Base-by-base conservation (phyloP, 2,113 vertebrate species). In the Chamaea fasciata region DNA sequence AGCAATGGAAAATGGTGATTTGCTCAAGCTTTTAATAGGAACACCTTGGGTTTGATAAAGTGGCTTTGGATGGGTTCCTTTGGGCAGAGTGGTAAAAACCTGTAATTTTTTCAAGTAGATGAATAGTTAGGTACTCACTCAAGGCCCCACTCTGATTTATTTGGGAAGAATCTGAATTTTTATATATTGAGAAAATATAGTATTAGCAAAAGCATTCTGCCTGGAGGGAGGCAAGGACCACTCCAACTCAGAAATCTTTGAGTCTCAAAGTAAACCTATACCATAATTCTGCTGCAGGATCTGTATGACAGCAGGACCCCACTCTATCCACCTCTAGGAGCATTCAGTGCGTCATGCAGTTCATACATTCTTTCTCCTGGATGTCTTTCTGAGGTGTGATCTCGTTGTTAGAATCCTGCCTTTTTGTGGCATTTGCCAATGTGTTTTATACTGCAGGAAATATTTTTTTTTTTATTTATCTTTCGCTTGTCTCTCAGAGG, bases 61-160 rank as follows among this genome's bases (percentile, higher is more conserved):
- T 44, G 60, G 10, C 68, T 92, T 93, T 95, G 71, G 79, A 93
- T 74, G 49, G 24, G 56, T 44, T 95, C 76, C 86, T 94, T 63
- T 41, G 37, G 62, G 62, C 31, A 87, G 28, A 64, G 49, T 41
- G 14, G n/a, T 37, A 73, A 92, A 95, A 90, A 67, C 47, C 3
- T 22, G 24, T 28, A 80, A 80, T 70, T 53, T 31, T 92, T 77
- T 77, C 1, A 8, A 30, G 22, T 21, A 90, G 31, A 69, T 56
- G 12, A 95, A 76, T 35, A 68, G 76, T 62, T 49, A 94, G 59
- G 37, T 62, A 76, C 46, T 76, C 50, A 74, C 33, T 42, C 33
- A 78, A 74, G 30, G 55, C 28, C 18, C 23, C 18, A 39, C 26
- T 87, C 53, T 59, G 27, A 73, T 86, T 93, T 62, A 78, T 1